Evolutionary conservation across 2,113 vertebrate genomes (phyloP).

Genomic region (Sinocyclocheilus rhinocerous): DNA sequence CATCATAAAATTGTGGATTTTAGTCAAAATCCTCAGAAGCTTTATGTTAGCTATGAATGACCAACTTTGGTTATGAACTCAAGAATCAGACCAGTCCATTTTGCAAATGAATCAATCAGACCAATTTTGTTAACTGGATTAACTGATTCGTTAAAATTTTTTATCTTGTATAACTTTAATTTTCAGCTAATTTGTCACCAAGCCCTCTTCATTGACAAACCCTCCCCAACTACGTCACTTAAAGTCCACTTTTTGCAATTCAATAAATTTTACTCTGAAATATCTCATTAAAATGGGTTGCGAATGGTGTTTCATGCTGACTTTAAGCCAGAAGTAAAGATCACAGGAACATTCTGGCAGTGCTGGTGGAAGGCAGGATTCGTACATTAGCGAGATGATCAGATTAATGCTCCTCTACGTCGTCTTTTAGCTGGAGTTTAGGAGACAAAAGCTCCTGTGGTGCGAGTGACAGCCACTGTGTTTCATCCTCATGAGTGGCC

Average conservation of each 20-base stretch:
- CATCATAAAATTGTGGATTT: not conserved
- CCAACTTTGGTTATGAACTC: not conserved
- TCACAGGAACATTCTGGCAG: conserved; percentile 1
- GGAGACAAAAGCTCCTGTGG: conserved; percentile 37
- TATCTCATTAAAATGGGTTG: not conserved
- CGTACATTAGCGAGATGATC: conserved; percentile 32
- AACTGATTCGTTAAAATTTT: too few relatives aligned
- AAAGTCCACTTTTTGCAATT: not conserved
- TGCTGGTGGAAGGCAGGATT: not conserved
- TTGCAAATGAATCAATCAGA: too few relatives aligned
- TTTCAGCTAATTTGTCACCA: too few relatives aligned
- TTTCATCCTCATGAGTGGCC: conserved; percentile 49
- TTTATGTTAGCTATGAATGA: not conserved
- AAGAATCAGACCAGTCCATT: not conserved
- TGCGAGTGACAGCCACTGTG: conserved; percentile 49
- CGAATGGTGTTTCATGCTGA: not conserved
- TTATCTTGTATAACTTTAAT: too few relatives aligned
- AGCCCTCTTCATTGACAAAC: not conserved
- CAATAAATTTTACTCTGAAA: not conserved
- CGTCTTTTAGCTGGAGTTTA: conserved; percentile 36
- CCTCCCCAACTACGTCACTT: not conserved
- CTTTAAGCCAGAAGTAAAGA: not conserved
- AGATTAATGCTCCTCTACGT: conserved; percentile 32
- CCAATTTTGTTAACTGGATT: too few relatives aligned
- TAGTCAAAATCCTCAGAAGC: not conserved